These are phyloP conservation scores for Drosophila neonasuta DNA, from an alignment of 2,888 invertebrate species.

Conservation along the genomic window DNA sequence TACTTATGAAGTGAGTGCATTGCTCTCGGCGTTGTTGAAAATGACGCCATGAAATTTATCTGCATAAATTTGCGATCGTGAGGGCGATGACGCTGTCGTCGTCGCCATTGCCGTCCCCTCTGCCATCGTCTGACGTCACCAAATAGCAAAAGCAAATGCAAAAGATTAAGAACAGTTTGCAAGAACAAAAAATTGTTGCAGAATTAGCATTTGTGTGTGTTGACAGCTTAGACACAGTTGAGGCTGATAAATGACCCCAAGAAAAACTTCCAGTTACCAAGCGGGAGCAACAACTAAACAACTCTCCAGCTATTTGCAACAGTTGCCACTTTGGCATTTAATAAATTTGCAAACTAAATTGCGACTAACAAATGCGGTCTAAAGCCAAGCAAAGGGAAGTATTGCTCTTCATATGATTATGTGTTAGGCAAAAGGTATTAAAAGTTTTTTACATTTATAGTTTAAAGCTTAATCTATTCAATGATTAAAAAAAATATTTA, in stretches of 20 bases:
- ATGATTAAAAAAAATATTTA: too few species aligned
- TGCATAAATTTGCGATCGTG: conserved; percentile 53
- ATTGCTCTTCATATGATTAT: too few species aligned
- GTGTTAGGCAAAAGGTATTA: too few species aligned
- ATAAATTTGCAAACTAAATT: conserved; percentile 7
- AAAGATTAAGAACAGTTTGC: conserved; percentile 1
- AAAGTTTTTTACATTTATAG: too few species aligned
- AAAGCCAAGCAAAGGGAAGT: too few species aligned
- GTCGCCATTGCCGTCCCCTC: too few species aligned
- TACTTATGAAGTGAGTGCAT: conserved; percentile 32
- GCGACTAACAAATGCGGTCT: background rate
- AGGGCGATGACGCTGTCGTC: conserved; percentile 18
- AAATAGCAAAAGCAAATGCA: background rate
- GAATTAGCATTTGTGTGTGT: conserved; percentile 26
- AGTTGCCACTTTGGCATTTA: conserved; percentile 23
- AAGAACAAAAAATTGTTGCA: conserved; percentile 3
- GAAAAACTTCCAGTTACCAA: background rate
- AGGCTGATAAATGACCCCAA: conserved; percentile 26
- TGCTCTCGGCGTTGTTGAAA: conserved; percentile 33
- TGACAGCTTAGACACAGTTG: conserved; percentile 21
- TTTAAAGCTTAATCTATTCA: too few species aligned
- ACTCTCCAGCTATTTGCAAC: background rate
- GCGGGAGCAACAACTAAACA: background rate
- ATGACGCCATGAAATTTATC: conserved; percentile 39
- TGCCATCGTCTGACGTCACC: conserved; percentile 13